Conservation (phyloP, 2,797 vertebrate genomes). For the Notoglanidium macrostoma region DNA sequence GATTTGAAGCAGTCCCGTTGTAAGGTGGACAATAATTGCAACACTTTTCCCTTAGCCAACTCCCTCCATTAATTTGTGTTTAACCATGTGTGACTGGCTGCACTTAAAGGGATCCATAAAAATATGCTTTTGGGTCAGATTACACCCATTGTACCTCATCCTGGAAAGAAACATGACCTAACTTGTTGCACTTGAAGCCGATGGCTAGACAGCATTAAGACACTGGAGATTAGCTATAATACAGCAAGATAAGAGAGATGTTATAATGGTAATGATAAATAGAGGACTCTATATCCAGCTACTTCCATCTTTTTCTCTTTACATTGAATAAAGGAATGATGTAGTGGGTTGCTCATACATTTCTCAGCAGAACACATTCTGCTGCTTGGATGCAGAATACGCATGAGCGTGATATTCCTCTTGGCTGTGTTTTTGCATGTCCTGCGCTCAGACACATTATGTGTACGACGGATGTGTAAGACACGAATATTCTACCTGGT, state of each 20-base stretch:
- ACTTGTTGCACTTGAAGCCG: constrained; percentile 59
- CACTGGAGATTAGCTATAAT: constrained; percentile 65
- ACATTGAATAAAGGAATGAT: background rate
- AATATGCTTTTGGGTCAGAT: constrained; percentile 53
- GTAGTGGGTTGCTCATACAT: background rate
- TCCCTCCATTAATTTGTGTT: constrained; percentile 41
- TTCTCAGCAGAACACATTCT: background rate
- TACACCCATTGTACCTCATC: constrained; percentile 56
- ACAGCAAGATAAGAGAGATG: constrained; percentile 64
- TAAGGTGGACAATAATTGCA: constrained; percentile 40
- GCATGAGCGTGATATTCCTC: background rate
- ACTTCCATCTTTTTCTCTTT: background rate
- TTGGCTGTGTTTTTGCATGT: background rate
- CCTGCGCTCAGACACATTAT: constrained; percentile 2
- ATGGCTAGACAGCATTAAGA: constrained; percentile 34
- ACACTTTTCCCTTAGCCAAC: constrained; percentile 27
- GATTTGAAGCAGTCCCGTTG: constrained; percentile 28
- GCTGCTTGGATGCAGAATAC: constrained; percentile 4
- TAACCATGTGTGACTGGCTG: constrained; percentile 36
- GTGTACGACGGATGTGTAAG: constrained; percentile 19
- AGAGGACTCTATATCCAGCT: constrained; percentile 15
- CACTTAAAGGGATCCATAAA: constrained; percentile 35
- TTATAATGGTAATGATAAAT: constrained; percentile 45
- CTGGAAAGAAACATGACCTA: constrained; percentile 59
- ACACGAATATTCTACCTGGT: constrained; percentile 50